phyloP scores from a whole-genome alignment of 92 coral and sea anemone species.

The Phenganax stokvisi region DNA sequence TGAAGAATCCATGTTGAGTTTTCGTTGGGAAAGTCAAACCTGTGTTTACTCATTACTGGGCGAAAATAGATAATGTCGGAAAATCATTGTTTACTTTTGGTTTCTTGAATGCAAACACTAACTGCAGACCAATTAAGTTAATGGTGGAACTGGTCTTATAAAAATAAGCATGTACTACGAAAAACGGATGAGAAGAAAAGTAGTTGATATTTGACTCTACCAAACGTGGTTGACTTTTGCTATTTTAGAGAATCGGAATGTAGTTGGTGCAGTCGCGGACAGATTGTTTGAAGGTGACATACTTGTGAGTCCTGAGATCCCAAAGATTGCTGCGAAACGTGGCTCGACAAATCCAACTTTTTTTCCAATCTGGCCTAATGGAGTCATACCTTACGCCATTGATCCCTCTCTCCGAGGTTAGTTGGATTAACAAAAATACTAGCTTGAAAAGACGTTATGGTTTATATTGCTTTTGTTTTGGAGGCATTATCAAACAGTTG shows the following conservation, averaged over 20 bases:
- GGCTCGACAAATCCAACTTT: background rate
- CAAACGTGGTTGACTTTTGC: background rate
- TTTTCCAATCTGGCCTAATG: slow-evolving; percentile 28
- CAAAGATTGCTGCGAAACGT: slow-evolving; percentile 37
- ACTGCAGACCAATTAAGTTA: background rate
- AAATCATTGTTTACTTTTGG: background rate
- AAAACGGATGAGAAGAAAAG: too few relatives aligned
- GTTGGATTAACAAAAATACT: background rate
- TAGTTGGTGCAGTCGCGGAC: slow-evolving; percentile 10
- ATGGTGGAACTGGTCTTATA: background rate
- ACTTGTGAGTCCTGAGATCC: slow-evolving; percentile 27
- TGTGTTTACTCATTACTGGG: background rate
- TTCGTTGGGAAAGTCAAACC: background rate
- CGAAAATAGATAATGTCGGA: background rate
- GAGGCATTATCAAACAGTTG: too few relatives aligned
- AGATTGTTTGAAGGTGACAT: slow-evolving; percentile 50
- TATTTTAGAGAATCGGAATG: slow-evolving; percentile 37
- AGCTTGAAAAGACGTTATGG: too few relatives aligned
- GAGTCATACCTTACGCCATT: slow-evolving; percentile 29
- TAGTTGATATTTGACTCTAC: background rate
- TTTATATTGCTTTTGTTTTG: background rate
- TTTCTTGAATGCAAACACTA: background rate
- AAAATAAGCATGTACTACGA: too few relatives aligned
- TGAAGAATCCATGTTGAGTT: background rate
- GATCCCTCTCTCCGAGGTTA: background rate